Base-by-base conservation (phyloP, 1,140 invertebrate species). In the Carposina sasakii region DNA sequence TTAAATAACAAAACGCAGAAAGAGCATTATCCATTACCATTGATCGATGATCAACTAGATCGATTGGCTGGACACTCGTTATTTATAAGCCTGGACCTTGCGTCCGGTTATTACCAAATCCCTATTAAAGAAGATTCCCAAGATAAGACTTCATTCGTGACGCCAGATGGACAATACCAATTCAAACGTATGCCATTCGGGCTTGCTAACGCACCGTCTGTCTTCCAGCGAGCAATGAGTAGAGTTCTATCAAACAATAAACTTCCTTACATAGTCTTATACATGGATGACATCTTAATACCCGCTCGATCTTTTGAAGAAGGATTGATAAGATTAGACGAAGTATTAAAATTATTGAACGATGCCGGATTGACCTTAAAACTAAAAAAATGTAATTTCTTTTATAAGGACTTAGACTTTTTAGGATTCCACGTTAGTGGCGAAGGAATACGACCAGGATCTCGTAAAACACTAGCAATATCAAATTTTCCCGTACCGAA, bases 1-100 rank as follows among this genome's bases (percentile, higher is more conserved):
- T 43, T 88, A 4, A 88, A 89, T 53, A 30, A 30, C n/a, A 46
- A 22, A 4, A 21, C 56, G 56, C 56, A 60, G 0, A 64, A 63
- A 45, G 85, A 87, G 40, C 44, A 57, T 9, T 88, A 74, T 53
- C 87, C 87, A 0, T 50, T 89, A n/a, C 86, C 86, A 0, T 36
- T 72, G 1, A 85, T 88, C 12, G 78, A 86, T 21, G 79, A 87
- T 28, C 62, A 65, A 9, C 48, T 89, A 4, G 71, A 83, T 51
- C 19, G 61, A 72, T 48, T 60, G 20, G 17, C 52, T 31, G 60
- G 57, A 0, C 64, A 60, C 3, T 36, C 63, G 3, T 79, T 69
- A 46, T 87, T 87, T 47, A 71, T 71, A 5, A 65, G 75, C 0
- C 39, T 89, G 1, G 85, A 88, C 64, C 44, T 87, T 9, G 61